These are phyloP conservation scores for Solenopsis invicta DNA, from an alignment of 1,140 invertebrate genomes.

Conservation along the genomic window DNA sequence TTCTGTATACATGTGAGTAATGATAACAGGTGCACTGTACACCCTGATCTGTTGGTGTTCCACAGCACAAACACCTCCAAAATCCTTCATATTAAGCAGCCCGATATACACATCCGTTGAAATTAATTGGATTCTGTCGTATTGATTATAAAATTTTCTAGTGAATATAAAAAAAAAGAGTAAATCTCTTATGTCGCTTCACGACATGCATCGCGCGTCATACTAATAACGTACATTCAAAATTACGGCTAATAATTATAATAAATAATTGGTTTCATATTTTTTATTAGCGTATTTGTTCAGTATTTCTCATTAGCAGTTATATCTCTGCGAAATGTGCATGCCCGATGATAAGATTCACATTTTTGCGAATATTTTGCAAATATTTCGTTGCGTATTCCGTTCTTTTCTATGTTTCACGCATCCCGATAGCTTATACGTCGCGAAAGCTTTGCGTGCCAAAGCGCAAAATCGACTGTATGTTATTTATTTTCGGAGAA, in stretches of 20 bases:
- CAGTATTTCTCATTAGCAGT: neutral
- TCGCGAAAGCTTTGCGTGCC: neutral
- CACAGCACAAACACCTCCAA: neutral
- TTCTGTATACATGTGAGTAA: neutral
- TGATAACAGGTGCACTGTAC: neutral
- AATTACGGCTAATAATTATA: neutral
- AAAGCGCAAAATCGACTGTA: neutral
- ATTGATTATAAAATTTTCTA: neutral
- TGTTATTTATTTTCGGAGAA: constrained; percentile 41
- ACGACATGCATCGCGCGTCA: neutral
- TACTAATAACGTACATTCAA: neutral
- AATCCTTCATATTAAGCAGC: constrained; percentile 4
- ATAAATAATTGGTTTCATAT: constrained; percentile 4
- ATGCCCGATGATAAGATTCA: neutral
- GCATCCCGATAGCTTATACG: neutral
- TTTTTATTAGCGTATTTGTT: neutral
- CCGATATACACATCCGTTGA: neutral
- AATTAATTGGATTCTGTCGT: constrained; percentile 28
- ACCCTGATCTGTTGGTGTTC: neutral
- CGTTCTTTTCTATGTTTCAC: neutral
- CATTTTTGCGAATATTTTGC: neutral
- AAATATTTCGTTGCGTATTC: constrained; percentile 1
- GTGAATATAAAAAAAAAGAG: neutral
- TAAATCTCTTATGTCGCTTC: neutral
- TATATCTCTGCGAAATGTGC: neutral